Evolutionary conservation across 2,888 invertebrate genomes (phyloP).

Genomic region (Eupithecia centaureata): DNA sequence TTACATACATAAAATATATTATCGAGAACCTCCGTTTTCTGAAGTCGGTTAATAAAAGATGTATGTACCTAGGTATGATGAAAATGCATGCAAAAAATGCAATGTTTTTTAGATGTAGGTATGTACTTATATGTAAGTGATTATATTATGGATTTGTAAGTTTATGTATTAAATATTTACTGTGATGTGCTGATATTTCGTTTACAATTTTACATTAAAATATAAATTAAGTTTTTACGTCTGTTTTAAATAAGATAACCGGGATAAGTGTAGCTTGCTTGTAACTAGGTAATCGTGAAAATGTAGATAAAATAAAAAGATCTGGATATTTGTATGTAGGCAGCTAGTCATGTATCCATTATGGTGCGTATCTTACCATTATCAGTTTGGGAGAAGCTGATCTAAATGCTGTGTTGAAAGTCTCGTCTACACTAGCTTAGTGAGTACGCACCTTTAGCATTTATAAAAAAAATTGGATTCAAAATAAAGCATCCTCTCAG

Average conservation of each 20-base stretch:
- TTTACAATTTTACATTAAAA: conserved; percentile 1
- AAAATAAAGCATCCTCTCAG: neutral
- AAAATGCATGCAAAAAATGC: too few relatives aligned
- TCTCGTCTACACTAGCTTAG: too few relatives aligned
- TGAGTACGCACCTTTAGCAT: neutral
- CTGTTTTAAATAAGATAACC: neutral
- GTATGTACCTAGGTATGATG: too few relatives aligned
- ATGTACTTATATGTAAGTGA: neutral
- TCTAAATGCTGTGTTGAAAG: neutral
- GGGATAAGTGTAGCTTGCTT: conserved; percentile 2
- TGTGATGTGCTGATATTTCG: conserved; percentile 45
- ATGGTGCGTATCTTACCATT: neutral
- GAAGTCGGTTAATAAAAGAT: too few relatives aligned
- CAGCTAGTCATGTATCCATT: conserved; percentile 28
- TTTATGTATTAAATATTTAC: conserved; percentile 22
- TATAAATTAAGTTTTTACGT: neutral
- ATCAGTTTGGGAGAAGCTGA: too few relatives aligned
- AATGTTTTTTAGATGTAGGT: too few relatives aligned
- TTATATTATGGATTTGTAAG: neutral
- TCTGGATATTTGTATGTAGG: conserved; percentile 24
- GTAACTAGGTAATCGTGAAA: conserved; percentile 10
- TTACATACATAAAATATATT: too few relatives aligned
- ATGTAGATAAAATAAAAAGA: conserved; percentile 25
- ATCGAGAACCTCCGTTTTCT: too few relatives aligned
- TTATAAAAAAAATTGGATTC: neutral